These are phyloP conservation scores for Tipula helvola DNA, from an alignment of 2,888 invertebrate species.

Conservation along the genomic window DNA sequence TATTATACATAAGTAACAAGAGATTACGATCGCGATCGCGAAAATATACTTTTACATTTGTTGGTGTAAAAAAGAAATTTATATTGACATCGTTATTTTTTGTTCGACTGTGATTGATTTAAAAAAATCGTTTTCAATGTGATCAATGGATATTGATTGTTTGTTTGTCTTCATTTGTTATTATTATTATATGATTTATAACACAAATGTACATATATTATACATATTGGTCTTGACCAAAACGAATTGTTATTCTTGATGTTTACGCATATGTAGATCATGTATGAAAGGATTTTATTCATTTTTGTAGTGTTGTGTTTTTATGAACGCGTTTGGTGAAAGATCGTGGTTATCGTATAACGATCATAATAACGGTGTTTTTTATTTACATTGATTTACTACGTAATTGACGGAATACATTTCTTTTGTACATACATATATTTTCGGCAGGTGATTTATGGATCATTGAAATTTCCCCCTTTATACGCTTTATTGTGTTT, in stretches of 20 bases:
- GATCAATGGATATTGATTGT: neutral
- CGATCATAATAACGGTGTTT: neutral
- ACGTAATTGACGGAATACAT: neutral
- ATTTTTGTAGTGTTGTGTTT: neutral
- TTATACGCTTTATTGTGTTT: neutral
- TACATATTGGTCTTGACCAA: neutral
- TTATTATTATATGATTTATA: no score
- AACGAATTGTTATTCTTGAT: neutral
- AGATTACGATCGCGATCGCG: neutral
- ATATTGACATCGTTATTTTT: neutral
- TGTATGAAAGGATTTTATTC: neutral
- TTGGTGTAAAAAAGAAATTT: neutral
- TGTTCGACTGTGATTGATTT: neutral
- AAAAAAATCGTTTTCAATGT: neutral
- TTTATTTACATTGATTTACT: neutral
- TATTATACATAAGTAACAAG: neutral
- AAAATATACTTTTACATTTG: neutral
- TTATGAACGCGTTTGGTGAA: neutral
- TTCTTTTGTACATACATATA: neutral
- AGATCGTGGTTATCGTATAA: neutral
- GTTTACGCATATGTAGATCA: neutral
- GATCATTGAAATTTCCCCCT: neutral
- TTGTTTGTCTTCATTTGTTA: neutral
- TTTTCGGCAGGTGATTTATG: neutral
- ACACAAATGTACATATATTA: neutral